Percentiles rank a stretch among this genome's conserved stretches.
These are phyloP conservation scores for Ploceus nigricollis DNA, from an alignment of 2,113 vertebrate genomes.

Conservation along the genomic window DNA sequence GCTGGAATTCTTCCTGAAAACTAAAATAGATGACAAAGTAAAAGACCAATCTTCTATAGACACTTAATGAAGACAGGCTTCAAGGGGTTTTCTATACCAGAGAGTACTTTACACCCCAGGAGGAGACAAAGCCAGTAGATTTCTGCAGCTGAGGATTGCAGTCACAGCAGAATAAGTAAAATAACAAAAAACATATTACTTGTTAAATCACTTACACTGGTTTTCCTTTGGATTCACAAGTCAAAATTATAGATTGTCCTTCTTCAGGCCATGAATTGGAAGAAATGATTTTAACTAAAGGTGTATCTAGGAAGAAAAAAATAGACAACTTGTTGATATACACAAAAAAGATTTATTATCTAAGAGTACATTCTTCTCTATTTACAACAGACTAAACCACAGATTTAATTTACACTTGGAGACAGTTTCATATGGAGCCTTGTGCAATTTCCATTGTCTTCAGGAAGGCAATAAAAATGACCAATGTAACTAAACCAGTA, in stretches of 20 bases:
- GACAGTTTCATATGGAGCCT: background rate
- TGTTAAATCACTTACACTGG: conserved; percentile 88
- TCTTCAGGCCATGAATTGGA: conserved; percentile 92
- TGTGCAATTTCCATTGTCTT: background rate
- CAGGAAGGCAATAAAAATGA: conserved; percentile 21
- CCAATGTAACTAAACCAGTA: background rate
- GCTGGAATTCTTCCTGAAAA: conserved; percentile 56
- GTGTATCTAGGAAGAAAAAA: conserved; percentile 84
- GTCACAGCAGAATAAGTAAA: conserved; percentile 60
- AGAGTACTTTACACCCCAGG: conserved; percentile 49
- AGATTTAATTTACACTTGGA: conserved; percentile 18
- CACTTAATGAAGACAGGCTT: conserved; percentile 67
- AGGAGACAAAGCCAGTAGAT: conserved; percentile 34
- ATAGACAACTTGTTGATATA: conserved; percentile 55
- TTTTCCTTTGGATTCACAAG: conserved; percentile 96
- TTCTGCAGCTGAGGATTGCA: conserved; percentile 46
- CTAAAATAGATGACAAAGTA: conserved; percentile 58
- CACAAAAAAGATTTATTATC: conserved; percentile 10
- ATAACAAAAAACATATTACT: conserved; percentile 48
- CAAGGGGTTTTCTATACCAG: conserved; percentile 40
- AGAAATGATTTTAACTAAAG: conserved; percentile 88
- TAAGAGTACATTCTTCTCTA: background rate
- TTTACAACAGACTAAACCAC: background rate
- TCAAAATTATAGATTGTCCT: conserved; percentile 94
- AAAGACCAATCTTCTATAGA: conserved; percentile 49